Evolutionary conservation across 2,888 invertebrate species (phyloP).

Genomic region (Epirrita christyi): DNA sequence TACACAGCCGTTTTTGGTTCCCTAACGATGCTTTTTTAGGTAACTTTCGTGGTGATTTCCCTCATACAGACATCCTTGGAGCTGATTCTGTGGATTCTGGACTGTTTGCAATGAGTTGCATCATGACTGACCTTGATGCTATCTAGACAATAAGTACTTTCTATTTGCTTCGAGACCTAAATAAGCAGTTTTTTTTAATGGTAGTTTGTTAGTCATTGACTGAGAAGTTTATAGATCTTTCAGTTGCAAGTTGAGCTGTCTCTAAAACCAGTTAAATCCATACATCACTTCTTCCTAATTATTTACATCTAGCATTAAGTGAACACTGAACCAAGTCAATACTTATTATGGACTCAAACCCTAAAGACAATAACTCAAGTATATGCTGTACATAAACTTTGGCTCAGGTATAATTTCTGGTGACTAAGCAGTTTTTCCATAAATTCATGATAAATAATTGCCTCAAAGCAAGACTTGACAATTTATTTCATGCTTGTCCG

Average conservation of each 20-base stretch:
- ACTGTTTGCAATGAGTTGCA: constrained; percentile 49
- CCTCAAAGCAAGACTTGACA: background rate
- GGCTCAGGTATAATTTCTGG: no score
- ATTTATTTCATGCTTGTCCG: background rate
- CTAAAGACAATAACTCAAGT: no score
- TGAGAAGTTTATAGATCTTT: no score
- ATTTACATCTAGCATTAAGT: no score
- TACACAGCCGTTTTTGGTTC: constrained; percentile 53
- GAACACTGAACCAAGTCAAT: no score
- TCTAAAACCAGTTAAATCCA: no score
- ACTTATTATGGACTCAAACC: no score
- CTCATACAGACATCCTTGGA: constrained; percentile 4
- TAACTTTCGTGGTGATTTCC: constrained; percentile 8
- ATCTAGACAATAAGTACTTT: constrained; percentile 54
- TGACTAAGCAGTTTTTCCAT: no score
- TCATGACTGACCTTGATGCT: constrained; percentile 61
- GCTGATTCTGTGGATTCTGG: constrained; percentile 27
- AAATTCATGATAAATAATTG: no score
- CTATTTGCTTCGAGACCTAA: constrained; percentile 50
- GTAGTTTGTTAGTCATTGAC: background rate
- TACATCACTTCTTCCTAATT: no score
- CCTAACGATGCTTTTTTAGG: constrained; percentile 30
- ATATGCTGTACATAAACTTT: no score
- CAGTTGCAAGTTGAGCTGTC: no score
- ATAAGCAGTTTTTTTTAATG: constrained; percentile 31